Conservation (phyloP, 2,113 vertebrate species). For the Caranx ignobilis region DNA sequence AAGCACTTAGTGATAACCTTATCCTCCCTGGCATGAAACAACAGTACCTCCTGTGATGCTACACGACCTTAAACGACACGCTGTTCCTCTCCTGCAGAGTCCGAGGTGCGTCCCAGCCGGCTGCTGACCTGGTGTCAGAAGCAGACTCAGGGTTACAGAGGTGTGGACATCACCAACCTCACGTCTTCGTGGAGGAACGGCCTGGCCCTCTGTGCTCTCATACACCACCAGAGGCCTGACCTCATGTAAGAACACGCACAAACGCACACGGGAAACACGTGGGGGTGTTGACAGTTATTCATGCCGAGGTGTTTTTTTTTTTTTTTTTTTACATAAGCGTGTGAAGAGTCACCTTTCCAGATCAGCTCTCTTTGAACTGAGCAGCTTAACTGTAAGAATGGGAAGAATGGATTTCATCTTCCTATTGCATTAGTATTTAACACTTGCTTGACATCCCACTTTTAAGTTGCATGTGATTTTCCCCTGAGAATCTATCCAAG, state of each 20-base stretch:
- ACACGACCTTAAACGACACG: not conserved
- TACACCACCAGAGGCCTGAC: conserved; percentile 92
- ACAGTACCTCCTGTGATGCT: not conserved
- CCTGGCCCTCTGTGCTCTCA: conserved; percentile 93
- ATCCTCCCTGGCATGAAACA: not conserved
- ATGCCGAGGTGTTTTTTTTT: not conserved
- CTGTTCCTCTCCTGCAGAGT: conserved; percentile 84
- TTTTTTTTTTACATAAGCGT: too few relatives aligned
- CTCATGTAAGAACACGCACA: conserved; percentile 82
- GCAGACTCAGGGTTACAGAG: conserved; percentile 91
- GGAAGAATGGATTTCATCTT: not conserved
- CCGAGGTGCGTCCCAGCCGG: conserved; percentile 89
- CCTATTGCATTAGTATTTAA: not conserved
- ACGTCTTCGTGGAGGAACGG: conserved; percentile 92
- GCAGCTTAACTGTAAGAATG: not conserved
- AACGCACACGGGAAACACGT: not conserved
- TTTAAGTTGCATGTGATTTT: not conserved
- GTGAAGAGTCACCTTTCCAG: not conserved
- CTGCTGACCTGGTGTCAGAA: conserved; percentile 96
- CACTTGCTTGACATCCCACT: not conserved
- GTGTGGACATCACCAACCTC: conserved; percentile 88
- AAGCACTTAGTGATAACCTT: not conserved
- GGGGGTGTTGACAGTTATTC: conserved; percentile 2
- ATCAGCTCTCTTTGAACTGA: not conserved
- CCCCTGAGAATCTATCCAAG: not conserved